Percentiles rank a stretch among this genome's conserved stretches.
These are phyloP conservation scores for Apteryx owenii DNA, from an alignment of 2,113 vertebrate genomes.

Conservation along the genomic window DNA sequence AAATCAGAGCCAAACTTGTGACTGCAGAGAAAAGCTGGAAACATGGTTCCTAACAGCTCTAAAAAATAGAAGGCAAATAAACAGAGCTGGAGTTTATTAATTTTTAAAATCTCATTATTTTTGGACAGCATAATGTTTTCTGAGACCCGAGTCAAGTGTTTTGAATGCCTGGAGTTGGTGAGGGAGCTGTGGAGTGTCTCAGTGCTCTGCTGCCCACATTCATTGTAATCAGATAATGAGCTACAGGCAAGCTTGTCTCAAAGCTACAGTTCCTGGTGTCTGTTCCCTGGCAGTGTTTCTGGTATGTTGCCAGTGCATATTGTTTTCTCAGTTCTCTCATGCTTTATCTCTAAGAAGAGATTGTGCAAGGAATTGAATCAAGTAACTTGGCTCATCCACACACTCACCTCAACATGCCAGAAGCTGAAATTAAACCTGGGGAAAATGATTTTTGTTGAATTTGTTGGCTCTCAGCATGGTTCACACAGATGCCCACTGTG, in stretches of 20 bases:
- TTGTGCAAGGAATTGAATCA: background rate
- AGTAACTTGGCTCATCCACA: background rate
- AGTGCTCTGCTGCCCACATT: constrained; percentile 22
- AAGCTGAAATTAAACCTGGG: background rate
- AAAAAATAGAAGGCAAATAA: constrained; percentile 40
- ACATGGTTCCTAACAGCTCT: background rate
- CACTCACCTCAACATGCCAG: background rate
- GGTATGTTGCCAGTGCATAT: background rate
- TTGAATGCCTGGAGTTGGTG: rapidly evolving
- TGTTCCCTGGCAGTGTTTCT: background rate
- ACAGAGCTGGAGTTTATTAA: constrained; percentile 49
- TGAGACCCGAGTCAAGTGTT: constrained; percentile 30
- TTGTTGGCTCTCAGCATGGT: background rate
- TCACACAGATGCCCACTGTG: rapidly evolving
- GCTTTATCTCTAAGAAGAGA: background rate
- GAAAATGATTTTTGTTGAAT: background rate
- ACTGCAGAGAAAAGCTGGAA: constrained; percentile 27
- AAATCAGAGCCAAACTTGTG: constrained; percentile 1
- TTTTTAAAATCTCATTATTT: constrained; percentile 73
- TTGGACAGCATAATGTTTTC: constrained; percentile 32
- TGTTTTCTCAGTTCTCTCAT: background rate
- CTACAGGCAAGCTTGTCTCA: background rate
- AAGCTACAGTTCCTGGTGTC: background rate
- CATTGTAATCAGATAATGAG: background rate
- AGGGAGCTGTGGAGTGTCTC: background rate